Percentiles rank a stretch among this genome's conserved stretches.
Conservation (phyloP, 2,113 vertebrate genomes). For the Bufo gargarizans region DNA sequence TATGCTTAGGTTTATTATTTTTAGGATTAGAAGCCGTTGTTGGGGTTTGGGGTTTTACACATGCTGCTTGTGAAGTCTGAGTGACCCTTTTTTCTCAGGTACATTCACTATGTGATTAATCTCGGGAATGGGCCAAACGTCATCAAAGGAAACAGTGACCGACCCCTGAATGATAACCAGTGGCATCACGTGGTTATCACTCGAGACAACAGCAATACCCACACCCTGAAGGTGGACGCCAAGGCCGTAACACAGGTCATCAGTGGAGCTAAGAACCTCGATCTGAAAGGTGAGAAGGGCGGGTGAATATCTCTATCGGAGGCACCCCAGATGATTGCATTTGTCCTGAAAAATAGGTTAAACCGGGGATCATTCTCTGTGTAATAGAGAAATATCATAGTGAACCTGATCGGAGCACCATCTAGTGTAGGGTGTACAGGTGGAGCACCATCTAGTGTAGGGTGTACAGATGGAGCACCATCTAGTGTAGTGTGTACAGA, state of each 20-base stretch:
- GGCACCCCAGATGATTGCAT: too few relatives aligned
- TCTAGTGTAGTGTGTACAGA: too few relatives aligned
- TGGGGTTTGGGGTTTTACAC: not conserved
- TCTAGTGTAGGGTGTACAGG: too few relatives aligned
- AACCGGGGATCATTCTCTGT: too few relatives aligned
- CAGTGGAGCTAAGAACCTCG: constrained; percentile 97
- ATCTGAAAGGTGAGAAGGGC: constrained; percentile 88
- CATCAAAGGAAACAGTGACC: constrained; percentile 95
- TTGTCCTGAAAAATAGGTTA: too few relatives aligned
- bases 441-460: too few relatives aligned
- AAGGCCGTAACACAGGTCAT: constrained; percentile 92
- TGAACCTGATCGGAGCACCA: too few relatives aligned
- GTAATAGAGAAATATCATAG: not conserved
- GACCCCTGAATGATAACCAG: constrained; percentile 94
- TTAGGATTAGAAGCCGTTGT: not conserved
- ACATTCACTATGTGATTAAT: constrained; percentile 98
- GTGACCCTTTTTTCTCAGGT: constrained; percentile 71
- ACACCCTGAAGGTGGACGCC: constrained; percentile 93
- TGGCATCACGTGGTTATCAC: constrained; percentile 98
- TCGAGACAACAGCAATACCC: constrained; percentile 94
- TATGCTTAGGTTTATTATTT: not conserved
- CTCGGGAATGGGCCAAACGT: constrained; percentile 96
- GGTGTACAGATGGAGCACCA: too few relatives aligned
- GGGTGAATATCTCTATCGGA: too few relatives aligned
- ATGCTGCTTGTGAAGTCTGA: not conserved